Base-by-base conservation (phyloP, 2,888 invertebrate species). In the Aricia artaxerxes region DNA sequence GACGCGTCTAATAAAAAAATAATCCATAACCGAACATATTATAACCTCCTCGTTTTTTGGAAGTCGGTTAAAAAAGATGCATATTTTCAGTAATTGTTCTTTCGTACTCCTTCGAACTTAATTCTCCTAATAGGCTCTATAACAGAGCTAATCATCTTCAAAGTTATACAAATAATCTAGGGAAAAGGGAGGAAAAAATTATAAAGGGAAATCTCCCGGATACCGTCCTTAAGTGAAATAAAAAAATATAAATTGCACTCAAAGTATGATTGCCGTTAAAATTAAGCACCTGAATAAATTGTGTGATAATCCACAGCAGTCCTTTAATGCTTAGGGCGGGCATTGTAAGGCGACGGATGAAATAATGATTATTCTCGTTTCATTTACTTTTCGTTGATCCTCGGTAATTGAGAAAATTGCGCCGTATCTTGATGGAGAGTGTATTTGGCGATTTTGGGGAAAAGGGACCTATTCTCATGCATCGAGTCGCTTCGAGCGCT, bases 221-320 rank as follows among this genome's bases (percentile, higher is more conserved):
- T 87, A 86, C 87, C 87, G 53, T 87, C 89, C 89, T 92, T 91
- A 91, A 93, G 91, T 90, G 91, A 92, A 93, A 93, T 93, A 93
- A 93, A 92, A 92, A 92, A 92, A 92, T 91, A 92, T 91, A 93
- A 93, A 93, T 92, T 91, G 89, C 88, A 85, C 90, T 87, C 89
- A 89, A 91, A 93, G 91, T 91, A 90, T 90, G 90, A 90, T 91
- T 87, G 92, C 88, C 90, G 89, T 92, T 92, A 91, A 93, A 94
- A 94, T 93, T 92, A 94, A 94, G 93, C 94, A 93, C 93, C 94
- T 93, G 94, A 93, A 94, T 94, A 94, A 94, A 94, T 94, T 94
- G 92, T 91, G 92, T 90, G 93, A 93, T 94, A 94, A 94, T 94
- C 94, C 93, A 85, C 85, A 90, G 90, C 89, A 91, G 92, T 93